phyloP scores from a whole-genome alignment of 2,797 vertebrate species.

The Anguilla marmorata region DNA sequence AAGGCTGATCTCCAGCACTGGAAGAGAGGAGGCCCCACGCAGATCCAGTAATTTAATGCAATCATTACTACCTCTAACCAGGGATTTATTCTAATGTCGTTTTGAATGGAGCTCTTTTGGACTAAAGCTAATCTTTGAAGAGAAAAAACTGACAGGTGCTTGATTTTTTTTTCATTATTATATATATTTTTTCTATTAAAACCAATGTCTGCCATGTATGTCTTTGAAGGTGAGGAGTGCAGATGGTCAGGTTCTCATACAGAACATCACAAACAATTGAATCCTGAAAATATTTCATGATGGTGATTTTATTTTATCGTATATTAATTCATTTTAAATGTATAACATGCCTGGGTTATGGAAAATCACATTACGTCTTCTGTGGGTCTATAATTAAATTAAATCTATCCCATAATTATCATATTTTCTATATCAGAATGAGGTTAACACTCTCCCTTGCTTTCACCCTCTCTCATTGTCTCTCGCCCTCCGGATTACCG shows the following conservation, averaged over 20 bases:
- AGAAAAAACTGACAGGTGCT: slow-evolving; percentile 33
- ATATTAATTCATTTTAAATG: neutral
- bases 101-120: slow-evolving; percentile 47
- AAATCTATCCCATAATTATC: neutral
- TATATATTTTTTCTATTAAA: neutral
- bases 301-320: neutral
- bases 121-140: slow-evolving; percentile 36
- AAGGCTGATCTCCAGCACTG: slow-evolving; percentile 51
- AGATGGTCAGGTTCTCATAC: neutral
- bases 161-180: neutral
- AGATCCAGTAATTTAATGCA: slow-evolving; percentile 72
- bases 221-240: neutral
- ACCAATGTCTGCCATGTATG: neutral
- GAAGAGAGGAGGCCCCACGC: slow-evolving; percentile 61
- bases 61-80: slow-evolving; percentile 66
- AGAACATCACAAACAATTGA: neutral
- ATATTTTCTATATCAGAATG: neutral
- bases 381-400: neutral
- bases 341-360: neutral
- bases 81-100: slow-evolving; percentile 70
- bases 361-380: neutral
- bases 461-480: neutral
- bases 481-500: neutral
- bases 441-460: neutral
- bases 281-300: neutral